Percentiles rank a stretch among this genome's conserved stretches.
Conservation (phyloP, 1,140 invertebrate genomes). For the Portunus trituberculatus region DNA sequence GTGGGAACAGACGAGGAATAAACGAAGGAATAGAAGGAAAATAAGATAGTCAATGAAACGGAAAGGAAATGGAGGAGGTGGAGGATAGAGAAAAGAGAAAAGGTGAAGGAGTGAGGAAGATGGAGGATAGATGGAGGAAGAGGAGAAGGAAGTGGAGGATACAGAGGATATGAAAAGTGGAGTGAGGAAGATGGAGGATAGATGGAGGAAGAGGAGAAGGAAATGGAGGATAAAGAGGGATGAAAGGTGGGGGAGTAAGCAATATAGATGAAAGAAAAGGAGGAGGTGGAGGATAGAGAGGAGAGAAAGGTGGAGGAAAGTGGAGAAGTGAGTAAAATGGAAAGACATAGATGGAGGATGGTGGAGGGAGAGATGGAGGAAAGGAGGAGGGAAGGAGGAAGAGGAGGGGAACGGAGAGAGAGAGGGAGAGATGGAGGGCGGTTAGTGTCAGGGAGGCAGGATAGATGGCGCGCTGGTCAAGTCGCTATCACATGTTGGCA, state of each 20-base stretch:
- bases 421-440: not conserved
- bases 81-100: not conserved
- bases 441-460: not conserved
- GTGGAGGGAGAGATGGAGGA: not conserved
- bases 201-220: not conserved
- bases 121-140: not conserved
- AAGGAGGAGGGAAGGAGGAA: not conserved
- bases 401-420: not conserved
- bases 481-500: constrained; percentile 37
- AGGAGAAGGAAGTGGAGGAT: not conserved
- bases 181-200: not conserved
- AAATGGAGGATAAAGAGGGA: not conserved
- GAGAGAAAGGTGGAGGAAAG: not conserved
- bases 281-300: no score
- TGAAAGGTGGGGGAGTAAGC: not conserved
- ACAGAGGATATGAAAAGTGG: not conserved
- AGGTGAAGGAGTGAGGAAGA: not conserved
- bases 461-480: constrained; percentile 47
- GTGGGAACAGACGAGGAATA: not conserved
- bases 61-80: not conserved
- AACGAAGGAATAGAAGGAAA: not conserved
- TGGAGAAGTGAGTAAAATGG: not conserved
- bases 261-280: no score
- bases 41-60: not conserved
- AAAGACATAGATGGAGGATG: not conserved